Base-by-base conservation (phyloP, 1,140 invertebrate genomes). In the Alviniconcha marisindica region DNA sequence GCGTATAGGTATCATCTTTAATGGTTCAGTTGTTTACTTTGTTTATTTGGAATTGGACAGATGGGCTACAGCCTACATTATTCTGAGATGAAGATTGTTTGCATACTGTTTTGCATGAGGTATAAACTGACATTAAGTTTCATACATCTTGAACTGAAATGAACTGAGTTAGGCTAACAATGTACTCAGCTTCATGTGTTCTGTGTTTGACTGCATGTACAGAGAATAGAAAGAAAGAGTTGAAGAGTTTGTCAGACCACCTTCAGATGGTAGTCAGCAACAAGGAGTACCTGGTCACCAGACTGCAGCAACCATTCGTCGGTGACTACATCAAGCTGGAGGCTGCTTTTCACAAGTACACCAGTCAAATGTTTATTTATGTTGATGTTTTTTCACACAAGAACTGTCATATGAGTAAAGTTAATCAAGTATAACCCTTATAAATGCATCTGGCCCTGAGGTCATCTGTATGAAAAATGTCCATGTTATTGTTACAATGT, bases 321-420 rank as follows among this genome's bases (percentile, higher is more conserved):
- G 90, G 90, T 24, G 87, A 90, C 38, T 91, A 83, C 74, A 85
- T 91, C 28, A 89, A 89, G 79, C 83, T 91, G 28, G 90, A 91
- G 51, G 89, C 90, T n/a, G 87, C 87, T 44, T 88, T 89, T 56
- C 90, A 91, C 83, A 24, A 44, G 42, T 24, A 42, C 48, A 4
- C 28, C 31, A 44, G 28, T 28, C 28, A 36, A 28, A 3, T 79
- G 48, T 33, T 14, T n/a, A n/a, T n/a, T n/a, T n/a, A n/a, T n/a
- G n/a, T n/a, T n/a, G n/a, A n/a, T n/a, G n/a, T n/a, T n/a, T n/a
- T n/a, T n/a, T n/a, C n/a, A n/a, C n/a, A n/a, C n/a, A n/a, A n/a
- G n/a, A n/a, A n/a, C n/a, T n/a, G n/a, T n/a, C n/a, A n/a, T n/a
- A n/a, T n/a, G n/a, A n/a, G n/a, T n/a, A n/a, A n/a, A n/a, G n/a